Conservation (phyloP, 2,888 invertebrate genomes). For the Eupithecia abbreviata region DNA sequence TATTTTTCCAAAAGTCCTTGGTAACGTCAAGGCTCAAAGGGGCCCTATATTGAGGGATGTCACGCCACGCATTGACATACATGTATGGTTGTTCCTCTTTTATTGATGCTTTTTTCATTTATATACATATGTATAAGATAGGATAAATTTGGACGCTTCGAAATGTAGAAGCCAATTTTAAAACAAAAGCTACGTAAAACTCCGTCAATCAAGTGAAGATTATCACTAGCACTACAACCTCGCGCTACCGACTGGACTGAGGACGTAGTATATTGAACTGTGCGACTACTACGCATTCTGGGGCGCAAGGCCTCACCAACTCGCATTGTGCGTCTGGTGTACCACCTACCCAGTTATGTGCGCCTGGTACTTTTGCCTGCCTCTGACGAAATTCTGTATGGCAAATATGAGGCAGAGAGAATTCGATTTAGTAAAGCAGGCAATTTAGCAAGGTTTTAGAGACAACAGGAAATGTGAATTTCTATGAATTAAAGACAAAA, state of each 20-base stretch:
- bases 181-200: slow-evolving; percentile 23
- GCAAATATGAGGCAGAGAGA: neutral
- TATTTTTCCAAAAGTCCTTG: neutral
- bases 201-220: slow-evolving; percentile 10
- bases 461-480: neutral
- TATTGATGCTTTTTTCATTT: neutral
- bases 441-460: neutral
- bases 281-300: slow-evolving; percentile 25
- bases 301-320: slow-evolving; percentile 27
- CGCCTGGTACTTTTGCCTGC: slow-evolving; percentile 36
- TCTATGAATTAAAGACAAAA: neutral
- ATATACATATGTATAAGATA: too few species aligned
- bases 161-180: neutral
- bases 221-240: neutral
- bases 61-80: neutral
- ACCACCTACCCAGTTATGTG: neutral
- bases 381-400: slow-evolving; percentile 3
- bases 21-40: neutral
- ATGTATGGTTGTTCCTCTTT: neutral
- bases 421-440: neutral
- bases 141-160: neutral
- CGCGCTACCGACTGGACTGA: slow-evolving; percentile 48
- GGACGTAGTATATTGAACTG: slow-evolving; percentile 67
- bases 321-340: slow-evolving; percentile 37
- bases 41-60: neutral